phyloP scores from a whole-genome alignment of 2,113 vertebrate species.

The Zootoca vivipara region DNA sequence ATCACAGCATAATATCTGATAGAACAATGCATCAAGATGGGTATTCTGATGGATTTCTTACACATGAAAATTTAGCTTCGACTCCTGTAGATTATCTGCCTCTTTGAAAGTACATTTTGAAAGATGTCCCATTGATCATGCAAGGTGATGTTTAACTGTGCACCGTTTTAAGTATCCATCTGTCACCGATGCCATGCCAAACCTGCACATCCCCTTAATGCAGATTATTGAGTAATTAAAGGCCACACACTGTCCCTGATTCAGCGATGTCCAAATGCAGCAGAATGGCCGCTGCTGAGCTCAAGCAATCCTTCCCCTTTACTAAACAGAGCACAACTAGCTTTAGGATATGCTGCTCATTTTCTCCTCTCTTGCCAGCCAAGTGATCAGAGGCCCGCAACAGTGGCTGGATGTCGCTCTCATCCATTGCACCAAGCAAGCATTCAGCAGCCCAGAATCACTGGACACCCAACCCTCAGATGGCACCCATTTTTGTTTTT shows the following conservation, averaged over 20 bases:
- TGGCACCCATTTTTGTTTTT: neutral
- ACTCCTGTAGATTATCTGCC: neutral
- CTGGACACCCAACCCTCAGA: neutral
- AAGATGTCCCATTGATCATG: neutral
- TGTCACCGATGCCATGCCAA: neutral
- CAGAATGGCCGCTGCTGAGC: too few species aligned
- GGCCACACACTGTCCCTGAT: neutral
- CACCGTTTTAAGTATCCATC: neutral
- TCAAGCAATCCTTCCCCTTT: neutral
- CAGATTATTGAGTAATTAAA: slow-evolving; percentile 7
- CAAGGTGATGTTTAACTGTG: slow-evolving; percentile 6
- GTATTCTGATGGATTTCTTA: neutral
- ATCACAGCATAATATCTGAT: slow-evolving; percentile 42
- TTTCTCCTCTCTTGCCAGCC: neutral
- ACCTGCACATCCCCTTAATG: slow-evolving; percentile 35
- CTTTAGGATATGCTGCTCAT: neutral
- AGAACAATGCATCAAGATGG: neutral
- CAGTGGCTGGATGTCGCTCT: too few species aligned
- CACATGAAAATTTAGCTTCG: neutral
- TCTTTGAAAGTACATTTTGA: neutral
- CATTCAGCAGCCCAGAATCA: neutral
- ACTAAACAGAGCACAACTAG: neutral
- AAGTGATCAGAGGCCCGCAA: neutral
- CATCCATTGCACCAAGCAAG: neutral
- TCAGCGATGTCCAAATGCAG: neutral